A percentile compares a stretch with the other conserved stretches of the same genome.
Conservation (phyloP, 2,797 vertebrate species). For the Ctenosaura bakeri region DNA sequence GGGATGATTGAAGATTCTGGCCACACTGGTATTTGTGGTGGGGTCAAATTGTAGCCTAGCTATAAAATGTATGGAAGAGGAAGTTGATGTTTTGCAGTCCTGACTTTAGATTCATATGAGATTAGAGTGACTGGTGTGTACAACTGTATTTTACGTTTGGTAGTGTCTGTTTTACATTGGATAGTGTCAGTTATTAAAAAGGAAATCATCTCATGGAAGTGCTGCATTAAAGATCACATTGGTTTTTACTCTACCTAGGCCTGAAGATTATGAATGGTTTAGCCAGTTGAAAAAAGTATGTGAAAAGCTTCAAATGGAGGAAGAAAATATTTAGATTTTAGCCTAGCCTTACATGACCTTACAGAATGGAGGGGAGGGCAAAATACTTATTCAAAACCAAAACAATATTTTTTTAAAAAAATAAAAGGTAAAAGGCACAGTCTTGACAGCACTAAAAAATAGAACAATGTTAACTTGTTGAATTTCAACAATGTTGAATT, state of each 20-base stretch:
- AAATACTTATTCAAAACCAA: not conserved
- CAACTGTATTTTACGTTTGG: not conserved
- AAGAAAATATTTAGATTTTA: conserved; percentile 4
- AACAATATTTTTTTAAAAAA: not conserved
- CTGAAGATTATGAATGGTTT: conserved; percentile 44
- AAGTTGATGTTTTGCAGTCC: not conserved
- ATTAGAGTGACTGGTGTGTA: not conserved
- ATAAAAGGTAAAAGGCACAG: not conserved
- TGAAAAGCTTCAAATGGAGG: not conserved
- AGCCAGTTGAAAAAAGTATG: conserved; percentile 39
- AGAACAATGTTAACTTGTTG: not conserved
- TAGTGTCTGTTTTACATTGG: not conserved
- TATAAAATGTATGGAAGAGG: fast-evolving
- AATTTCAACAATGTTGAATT: no score
- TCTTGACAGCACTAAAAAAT: not conserved
- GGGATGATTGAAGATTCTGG: not conserved
- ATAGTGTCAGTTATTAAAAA: not conserved
- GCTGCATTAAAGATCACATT: not conserved
- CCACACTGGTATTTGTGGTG: not conserved
- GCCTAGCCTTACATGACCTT: no score
- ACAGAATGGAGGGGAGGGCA: no score
- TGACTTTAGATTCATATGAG: not conserved
- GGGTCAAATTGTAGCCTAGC: not conserved
- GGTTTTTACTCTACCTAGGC: not conserved
- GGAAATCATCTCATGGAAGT: not conserved